Evolutionary conservation across 2,797 vertebrate genomes (phyloP).

Genomic region (Eutrigla gurnardus): DNA sequence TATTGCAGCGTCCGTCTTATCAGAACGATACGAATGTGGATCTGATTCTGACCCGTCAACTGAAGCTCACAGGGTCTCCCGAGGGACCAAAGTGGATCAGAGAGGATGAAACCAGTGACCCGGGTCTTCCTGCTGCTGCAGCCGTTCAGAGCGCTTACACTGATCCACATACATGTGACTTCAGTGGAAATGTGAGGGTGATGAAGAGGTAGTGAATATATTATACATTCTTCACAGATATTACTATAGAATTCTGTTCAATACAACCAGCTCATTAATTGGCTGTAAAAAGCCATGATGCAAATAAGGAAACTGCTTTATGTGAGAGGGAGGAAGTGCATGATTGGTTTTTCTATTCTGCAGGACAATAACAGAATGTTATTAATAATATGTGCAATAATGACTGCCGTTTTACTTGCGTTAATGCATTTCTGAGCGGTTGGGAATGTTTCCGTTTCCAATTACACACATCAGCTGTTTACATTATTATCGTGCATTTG

Average conservation of each 20-base stretch:
- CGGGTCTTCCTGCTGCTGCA: constrained; percentile 12
- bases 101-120: constrained; percentile 36
- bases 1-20: neutral
- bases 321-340: constrained; percentile 6
- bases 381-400: neutral
- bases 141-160: constrained; percentile 31
- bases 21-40: constrained; percentile 1
- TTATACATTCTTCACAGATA: constrained; percentile 7
- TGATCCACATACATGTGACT: constrained; percentile 31
- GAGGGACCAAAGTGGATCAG: constrained; percentile 13
- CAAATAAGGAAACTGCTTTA: constrained; percentile 33
- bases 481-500: neutral
- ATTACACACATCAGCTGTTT: constrained; percentile 22
- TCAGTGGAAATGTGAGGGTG: neutral
- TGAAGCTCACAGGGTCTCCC: constrained; percentile 12
- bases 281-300: constrained; percentile 28
- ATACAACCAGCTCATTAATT: constrained; percentile 21
- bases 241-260: constrained; percentile 19
- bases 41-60: constrained; percentile 31
- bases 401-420: neutral
- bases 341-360: neutral
- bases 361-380: neutral
- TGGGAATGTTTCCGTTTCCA: constrained; percentile 5
- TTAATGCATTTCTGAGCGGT: constrained; percentile 6
- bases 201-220: constrained; percentile 25